Conservation (phyloP, 2,888 invertebrate genomes). For the Polydrusus pterygomalis region DNA sequence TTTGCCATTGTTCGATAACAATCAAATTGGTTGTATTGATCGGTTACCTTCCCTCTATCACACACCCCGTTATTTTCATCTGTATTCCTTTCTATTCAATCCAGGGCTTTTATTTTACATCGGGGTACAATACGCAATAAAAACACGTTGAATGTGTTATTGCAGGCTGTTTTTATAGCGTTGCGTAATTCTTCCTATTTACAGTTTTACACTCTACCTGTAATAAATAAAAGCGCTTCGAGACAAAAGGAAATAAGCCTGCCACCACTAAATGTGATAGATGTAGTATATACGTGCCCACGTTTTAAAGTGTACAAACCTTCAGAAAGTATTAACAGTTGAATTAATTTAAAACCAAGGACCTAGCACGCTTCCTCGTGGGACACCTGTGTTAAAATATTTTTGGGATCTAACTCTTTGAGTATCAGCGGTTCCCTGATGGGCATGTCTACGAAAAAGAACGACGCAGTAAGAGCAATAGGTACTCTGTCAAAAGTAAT, state of each 20-base stretch:
- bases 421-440: too few relatives aligned
- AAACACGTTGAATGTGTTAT: conserved; percentile 10
- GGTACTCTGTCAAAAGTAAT: too few relatives aligned
- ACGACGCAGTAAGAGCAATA: too few relatives aligned
- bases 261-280: neutral
- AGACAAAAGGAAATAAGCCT: neutral
- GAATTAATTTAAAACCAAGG: too few relatives aligned
- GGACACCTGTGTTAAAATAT: too few relatives aligned
- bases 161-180: conserved; percentile 14
- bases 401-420: too few relatives aligned
- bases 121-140: conserved; percentile 10
- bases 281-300: neutral
- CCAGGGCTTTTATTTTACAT: conserved; percentile 9
- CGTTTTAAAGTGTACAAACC: neutral
- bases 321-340: neutral
- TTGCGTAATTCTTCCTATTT: conserved; percentile 12
- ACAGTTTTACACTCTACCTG: conserved; percentile 2
- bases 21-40: too few relatives aligned
- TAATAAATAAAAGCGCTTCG: conserved; percentile 3
- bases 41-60: too few relatives aligned
- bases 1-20: too few relatives aligned
- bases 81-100: conserved; percentile 1
- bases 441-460: too few relatives aligned
- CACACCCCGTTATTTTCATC: neutral
- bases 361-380: too few relatives aligned